Evolutionary conservation across 1,140 invertebrate species (phyloP), one percentile per base, ranked within the genome.

Genomic region (Cephus cinctus): DNA sequence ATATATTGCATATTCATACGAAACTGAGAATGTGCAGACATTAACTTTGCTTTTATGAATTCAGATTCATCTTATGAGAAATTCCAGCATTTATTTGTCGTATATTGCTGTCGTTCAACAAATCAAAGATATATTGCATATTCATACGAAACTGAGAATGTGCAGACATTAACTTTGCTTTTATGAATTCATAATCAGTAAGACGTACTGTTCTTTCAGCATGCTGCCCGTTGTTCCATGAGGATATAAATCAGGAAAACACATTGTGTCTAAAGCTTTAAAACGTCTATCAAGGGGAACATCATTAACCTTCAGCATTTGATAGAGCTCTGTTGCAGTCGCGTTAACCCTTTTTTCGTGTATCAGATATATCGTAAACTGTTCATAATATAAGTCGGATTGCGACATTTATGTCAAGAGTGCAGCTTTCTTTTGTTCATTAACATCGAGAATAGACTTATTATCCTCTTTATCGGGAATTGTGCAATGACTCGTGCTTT

Each of bases 91-190:
- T 47, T 8, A 54, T 22, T 31, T 53, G 53, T 2, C 53, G n/a
- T 12, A 55, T 22, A 40, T 55, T 56, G 3, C 43, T 35, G 20
- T 56, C 41, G 40, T 56, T 40, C 18, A 56, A 34, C 15, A 56
- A 31, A 40, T 38, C 54, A 23, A 56, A 56, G n/a, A 56, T 16
- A 30, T 56, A 56, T 45, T 55, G 54, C 20, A 50, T 30, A 47
- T 56, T 56, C 21, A 56, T 32, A 4, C 52, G 18, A 22, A 44
- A 56, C 19, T 43, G 18, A 2, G 50, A 30, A 40, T 54, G 45
- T 15, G 30, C 34, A 2, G 51, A 56, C 51, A 43, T 43, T 12
- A 55, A 30, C 23, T 35, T 53, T 8, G 14, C 1, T 47, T 55
- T 56, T 2, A 56, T 50, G 23, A 56, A 55, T 19, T 55, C 54